Conservation (phyloP, 2,888 invertebrate species). For the Tipula confusa region DNA sequence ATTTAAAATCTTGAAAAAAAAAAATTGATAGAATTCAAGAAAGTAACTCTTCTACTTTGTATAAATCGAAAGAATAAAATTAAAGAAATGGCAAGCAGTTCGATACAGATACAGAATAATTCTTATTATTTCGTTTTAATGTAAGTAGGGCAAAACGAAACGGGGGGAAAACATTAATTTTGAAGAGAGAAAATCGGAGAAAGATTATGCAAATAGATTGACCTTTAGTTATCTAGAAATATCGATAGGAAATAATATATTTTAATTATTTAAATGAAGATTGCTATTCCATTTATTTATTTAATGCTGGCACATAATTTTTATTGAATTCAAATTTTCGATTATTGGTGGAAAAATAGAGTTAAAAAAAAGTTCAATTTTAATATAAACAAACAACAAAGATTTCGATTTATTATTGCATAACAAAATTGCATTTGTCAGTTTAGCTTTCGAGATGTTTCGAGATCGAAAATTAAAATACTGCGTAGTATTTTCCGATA, state of each 20-base stretch:
- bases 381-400: not conserved
- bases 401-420: not conserved
- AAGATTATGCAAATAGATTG: not conserved
- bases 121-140: not conserved
- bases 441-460: no score
- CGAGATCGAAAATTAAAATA: no score
- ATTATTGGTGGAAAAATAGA: no score
- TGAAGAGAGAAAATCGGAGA: not conserved
- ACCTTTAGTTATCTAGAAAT: constrained; percentile 12
- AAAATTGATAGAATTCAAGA: not conserved
- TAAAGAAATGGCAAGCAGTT: not conserved
- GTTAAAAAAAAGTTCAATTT: not conserved
- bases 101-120: not conserved
- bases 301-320: not conserved
- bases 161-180: not conserved
- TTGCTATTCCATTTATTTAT: not conserved
- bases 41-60: not conserved
- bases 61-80: not conserved
- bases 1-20: not conserved
- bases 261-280: not conserved
- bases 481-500: no score
- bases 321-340: not conserved
- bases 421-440: not conserved
- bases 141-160: constrained; percentile 9
- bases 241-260: constrained; percentile 12